Evolutionary conservation across 2,888 invertebrate genomes (phyloP).

Genomic region (Platynereis dumerilii): DNA sequence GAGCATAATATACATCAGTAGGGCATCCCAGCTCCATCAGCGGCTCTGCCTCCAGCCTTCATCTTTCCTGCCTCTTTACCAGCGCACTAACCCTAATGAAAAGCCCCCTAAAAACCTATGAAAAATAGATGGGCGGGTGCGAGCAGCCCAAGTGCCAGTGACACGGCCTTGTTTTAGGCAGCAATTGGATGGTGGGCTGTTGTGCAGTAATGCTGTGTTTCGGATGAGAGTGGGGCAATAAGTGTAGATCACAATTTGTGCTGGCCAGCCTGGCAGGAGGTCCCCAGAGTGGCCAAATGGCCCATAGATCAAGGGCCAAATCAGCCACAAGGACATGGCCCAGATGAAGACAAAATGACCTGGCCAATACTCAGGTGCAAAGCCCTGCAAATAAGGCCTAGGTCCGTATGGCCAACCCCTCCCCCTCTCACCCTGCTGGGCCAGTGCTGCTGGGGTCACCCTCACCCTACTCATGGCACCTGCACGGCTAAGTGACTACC

Average conservation of each 20-base stretch:
- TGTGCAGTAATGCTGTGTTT: conserved; percentile 9
- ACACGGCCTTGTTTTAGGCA: conserved; percentile 1
- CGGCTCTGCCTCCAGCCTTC: too few relatives aligned
- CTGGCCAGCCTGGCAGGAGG: conserved; percentile 2
- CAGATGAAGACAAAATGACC: conserved; percentile 5
- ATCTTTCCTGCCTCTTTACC: too few relatives aligned
- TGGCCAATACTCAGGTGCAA: neutral
- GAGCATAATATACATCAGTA: too few relatives aligned
- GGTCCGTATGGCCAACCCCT: too few relatives aligned
- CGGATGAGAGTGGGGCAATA: conserved; percentile 4
- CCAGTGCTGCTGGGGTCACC: too few relatives aligned
- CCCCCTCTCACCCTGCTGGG: too few relatives aligned
- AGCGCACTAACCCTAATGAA: conserved; percentile 7
- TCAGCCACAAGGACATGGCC: neutral
- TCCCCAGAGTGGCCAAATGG: conserved; percentile 5
- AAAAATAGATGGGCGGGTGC: neutral
- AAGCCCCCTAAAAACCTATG: conserved; percentile 5
- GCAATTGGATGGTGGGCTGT: neutral
- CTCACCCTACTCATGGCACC: too few relatives aligned
- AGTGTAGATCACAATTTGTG: conserved; percentile 5
- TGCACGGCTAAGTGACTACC: too few relatives aligned
- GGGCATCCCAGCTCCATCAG: too few relatives aligned
- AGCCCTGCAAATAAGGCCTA: too few relatives aligned
- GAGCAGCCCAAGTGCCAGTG: neutral
- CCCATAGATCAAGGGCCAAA: conserved; percentile 3